Evolutionary conservation across 2,113 vertebrate species (phyloP), one percentile per base, ranked within the genome.

Genomic region (Paracanthobrama guichenoti): DNA sequence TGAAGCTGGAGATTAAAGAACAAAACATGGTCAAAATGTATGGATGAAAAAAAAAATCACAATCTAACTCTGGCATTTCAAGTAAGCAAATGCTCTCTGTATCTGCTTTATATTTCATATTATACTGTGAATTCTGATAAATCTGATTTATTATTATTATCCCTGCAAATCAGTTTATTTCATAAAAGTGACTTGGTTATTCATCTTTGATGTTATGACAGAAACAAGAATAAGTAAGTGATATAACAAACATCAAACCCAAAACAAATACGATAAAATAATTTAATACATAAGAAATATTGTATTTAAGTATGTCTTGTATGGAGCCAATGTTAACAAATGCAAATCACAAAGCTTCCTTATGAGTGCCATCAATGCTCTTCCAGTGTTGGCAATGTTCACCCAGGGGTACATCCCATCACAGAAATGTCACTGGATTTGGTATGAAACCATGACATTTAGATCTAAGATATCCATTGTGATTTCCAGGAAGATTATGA

Each of bases 381-480:
- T 48, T 42, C 6, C 14, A 69, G 87, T 84, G 88, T 91, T 92
- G 92, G 92, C 91, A 91, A 85, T 88, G 90, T 92, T 93, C 93
- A 94, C 92, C 94, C 91, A 93, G 91, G 91, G 93, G 93, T 92
- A 94, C 92, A 92, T 94, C 93, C 93, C 93, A 94, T 94, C 93
- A 94, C 93, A 94, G 90, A 95, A 95, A 95, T 94, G 93, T 94
- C 94, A 95, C 91, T 90, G 92, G 92, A 94, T 94, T 92, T 86
- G 90, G 94, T 94, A 93, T 94, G 94, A 95, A 94, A 94, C 93
- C 92, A 91, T 95, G 94, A 94, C 94, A 95, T 94, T 95, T 94
- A 94, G 92, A 94, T 93, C 90, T 90, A 93, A 93, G 91, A 91
- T 94, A 90, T 93, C 91, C 90, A 93, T 94, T 94, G 91, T 94